These are phyloP conservation scores for Aotus griseimembra DNA, from an alignment of 2,797 vertebrate genomes.

Conservation along the genomic window DNA sequence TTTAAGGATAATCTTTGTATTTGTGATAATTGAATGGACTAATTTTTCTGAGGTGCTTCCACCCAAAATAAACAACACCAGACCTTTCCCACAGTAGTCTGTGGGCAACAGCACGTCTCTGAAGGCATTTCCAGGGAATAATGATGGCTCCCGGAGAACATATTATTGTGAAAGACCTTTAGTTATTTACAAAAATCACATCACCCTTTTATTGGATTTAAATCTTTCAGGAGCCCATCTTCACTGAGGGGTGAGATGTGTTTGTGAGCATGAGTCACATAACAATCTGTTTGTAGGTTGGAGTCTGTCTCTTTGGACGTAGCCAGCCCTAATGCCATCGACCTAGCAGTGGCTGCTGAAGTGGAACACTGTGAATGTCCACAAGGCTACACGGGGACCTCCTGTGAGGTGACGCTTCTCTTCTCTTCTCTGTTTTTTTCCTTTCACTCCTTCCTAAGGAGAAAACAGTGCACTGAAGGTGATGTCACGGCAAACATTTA, in stretches of 20 bases:
- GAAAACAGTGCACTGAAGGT: too few species aligned
- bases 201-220: not conserved
- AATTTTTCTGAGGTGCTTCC: not conserved
- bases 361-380: slow-evolving; percentile 96
- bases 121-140: not conserved
- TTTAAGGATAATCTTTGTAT: not conserved
- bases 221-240: not conserved
- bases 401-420: slow-evolving; percentile 91
- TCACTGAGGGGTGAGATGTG: not conserved
- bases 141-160: not conserved
- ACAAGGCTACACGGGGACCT: slow-evolving; percentile 93
- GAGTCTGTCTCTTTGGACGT: slow-evolving; percentile 89
- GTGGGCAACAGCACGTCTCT: fast-evolving
- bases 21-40: not conserved
- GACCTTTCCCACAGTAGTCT: not conserved
- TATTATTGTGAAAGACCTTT: not conserved
- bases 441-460: not conserved
- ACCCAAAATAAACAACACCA: not conserved
- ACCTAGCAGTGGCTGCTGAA: slow-evolving; percentile 83
- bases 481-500: not conserved
- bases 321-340: slow-evolving; percentile 85
- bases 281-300: slow-evolving; percentile 85
- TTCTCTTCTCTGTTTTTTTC: not conserved
- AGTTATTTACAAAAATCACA: not conserved
- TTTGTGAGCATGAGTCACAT: not conserved